These are phyloP conservation scores for Nezara viridula DNA, from an alignment of 2,888 invertebrate species.

Conservation along the genomic window DNA sequence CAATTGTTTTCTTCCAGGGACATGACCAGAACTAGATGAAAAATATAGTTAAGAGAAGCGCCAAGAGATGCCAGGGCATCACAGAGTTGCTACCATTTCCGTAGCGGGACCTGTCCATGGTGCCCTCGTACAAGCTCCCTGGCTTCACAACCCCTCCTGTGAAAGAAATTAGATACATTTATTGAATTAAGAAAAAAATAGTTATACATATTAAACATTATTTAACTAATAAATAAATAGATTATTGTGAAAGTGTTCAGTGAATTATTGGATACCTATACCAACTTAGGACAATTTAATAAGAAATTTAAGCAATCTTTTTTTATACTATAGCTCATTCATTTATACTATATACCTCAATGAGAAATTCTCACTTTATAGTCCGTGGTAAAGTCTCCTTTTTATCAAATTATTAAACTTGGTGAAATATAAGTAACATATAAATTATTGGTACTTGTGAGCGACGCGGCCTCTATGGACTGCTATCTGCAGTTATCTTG, in stretches of 20 bases:
- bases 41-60: neutral
- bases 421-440: no score
- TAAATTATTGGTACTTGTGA: no score
- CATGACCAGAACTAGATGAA: neutral
- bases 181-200: neutral
- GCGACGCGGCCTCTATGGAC: no score
- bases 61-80: neutral
- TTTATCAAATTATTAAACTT: no score
- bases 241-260: neutral
- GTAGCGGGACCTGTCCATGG: constrained; percentile 11
- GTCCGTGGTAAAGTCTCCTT: no score
- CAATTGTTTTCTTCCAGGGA: neutral
- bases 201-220: neutral
- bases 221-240: neutral
- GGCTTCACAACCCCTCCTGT: constrained; percentile 19
- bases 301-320: neutral
- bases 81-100: neutral
- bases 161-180: neutral
- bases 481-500: no score
- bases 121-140: constrained; percentile 7
- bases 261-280: neutral
- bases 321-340: no score
- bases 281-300: neutral
- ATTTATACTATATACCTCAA: no score
- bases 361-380: no score